Evolutionary conservation across 2,888 invertebrate species (phyloP).

Genomic region (Mylabris sibirica): DNA sequence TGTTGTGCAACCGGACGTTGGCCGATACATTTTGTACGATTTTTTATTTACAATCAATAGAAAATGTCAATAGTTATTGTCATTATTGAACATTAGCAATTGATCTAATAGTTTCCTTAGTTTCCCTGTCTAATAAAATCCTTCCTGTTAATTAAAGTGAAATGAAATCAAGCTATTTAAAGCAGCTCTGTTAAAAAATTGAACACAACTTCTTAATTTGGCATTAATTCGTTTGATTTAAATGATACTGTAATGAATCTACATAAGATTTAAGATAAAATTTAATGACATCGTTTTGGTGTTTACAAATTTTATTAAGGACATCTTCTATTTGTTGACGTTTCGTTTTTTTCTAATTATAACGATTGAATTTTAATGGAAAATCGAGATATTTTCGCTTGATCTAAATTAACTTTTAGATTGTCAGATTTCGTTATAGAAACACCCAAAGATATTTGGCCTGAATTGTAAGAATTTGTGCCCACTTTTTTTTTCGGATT

Average conservation of each 20-base stretch:
- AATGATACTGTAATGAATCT: neutral
- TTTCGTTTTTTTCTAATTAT: neutral
- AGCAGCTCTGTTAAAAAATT: neutral
- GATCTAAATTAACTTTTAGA: neutral
- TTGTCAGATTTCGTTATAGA: no score
- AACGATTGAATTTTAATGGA: neutral
- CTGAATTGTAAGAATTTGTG: no score
- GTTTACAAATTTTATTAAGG: neutral
- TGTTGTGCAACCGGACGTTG: neutral
- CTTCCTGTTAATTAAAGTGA: neutral
- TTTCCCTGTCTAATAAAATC: neutral
- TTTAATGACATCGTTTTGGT: neutral
- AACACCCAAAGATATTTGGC: no score
- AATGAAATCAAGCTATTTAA: no score
- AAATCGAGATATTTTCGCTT: neutral
- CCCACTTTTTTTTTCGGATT: no score
- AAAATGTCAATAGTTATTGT: slow-evolving; percentile 1
- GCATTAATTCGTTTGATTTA: neutral
- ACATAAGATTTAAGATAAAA: neutral
- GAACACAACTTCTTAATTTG: neutral
- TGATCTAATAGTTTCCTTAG: neutral
- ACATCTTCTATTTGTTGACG: neutral
- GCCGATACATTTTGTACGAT: neutral
- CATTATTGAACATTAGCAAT: neutral
- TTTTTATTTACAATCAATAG: slow-evolving; percentile 3